phyloP scores from a whole-genome alignment of 1,140 invertebrate species.

The Thalassaphorura encarpata region DNA sequence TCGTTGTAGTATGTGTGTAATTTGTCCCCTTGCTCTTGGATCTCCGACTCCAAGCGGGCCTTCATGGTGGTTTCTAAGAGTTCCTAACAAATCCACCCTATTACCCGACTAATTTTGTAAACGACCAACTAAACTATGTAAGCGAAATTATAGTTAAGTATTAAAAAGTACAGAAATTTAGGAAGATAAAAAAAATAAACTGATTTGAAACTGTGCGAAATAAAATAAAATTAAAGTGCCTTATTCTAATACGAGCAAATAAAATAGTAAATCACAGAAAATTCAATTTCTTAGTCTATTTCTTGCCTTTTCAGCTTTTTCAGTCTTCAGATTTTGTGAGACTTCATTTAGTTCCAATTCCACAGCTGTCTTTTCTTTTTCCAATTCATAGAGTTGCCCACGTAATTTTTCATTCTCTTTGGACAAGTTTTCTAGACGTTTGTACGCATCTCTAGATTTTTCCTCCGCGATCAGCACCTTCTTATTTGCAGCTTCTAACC shows the following conservation, averaged over 20 bases:
- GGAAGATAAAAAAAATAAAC: background rate
- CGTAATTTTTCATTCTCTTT: background rate
- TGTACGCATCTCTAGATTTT: background rate
- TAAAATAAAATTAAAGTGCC: background rate
- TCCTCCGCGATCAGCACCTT: background rate
- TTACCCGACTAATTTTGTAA: background rate
- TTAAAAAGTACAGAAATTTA: background rate
- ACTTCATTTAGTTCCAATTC: background rate
- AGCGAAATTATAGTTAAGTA: background rate
- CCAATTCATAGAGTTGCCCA: background rate
- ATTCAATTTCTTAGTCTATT: background rate
- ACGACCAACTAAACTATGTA: background rate
- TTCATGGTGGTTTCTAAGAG: background rate
- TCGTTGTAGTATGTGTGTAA: constrained; percentile 4
- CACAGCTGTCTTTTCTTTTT: background rate
- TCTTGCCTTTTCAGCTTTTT: background rate
- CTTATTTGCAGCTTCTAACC: background rate
- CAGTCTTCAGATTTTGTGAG: background rate
- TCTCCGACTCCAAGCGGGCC: background rate
- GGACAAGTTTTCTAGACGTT: background rate
- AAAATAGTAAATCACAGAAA: too few relatives aligned
- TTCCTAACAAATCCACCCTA: background rate
- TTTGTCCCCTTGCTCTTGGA: constrained; percentile 1
- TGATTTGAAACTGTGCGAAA: background rate
- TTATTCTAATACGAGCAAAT: too few relatives aligned